Base-by-base conservation (phyloP, 53 echinoderm and acorn worm species). In the Zoroaster sp. region DNA sequence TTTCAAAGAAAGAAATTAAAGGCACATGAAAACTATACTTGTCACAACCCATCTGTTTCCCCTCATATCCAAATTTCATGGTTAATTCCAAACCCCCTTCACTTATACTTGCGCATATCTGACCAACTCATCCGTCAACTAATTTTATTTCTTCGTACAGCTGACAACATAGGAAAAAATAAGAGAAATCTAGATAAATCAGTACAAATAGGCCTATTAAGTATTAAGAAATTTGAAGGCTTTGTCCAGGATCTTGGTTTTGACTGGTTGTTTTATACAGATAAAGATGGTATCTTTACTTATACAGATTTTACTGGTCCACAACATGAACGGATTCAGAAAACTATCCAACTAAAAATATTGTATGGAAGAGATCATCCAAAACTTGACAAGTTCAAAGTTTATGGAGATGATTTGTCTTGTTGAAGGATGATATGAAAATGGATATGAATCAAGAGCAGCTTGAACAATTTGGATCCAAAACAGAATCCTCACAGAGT, bases 311-410 rank as follows among this genome's bases (percentile, higher is more conserved):
- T 83, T 25, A 67, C 44, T 44, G 83, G 83, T 32, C 68, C 68
- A 83, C 68, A 83, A 21, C 83, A 83, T 46, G 69, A 83, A 41
- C 73, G 73, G 42, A 73, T 73, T 41, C 73, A 73, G 73, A 73
- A 73, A 73, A 41, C 18, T 8, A 81, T 81, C 38, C 25, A 73
- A n/a, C 54, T 89, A 44, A 63, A 88, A 14, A 81, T 37, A 28
- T 39, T 89, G 37, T 40, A 80, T 15, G 52, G 39, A 31, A 73
- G 42, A 4, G 63, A 72, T 31, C 82, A 80, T n/a, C n/a, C n/a
- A n/a, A n/a, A n/a, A n/a, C n/a, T n/a, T n/a, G n/a, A n/a, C n/a
- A n/a, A n/a, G n/a, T 35, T 44, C 89, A 17, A 80, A 89, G 49
- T 23, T 51, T 89, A 42, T 80, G 81, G 80, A 40, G 40, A 34